These are phyloP conservation scores for Dendropsophus ebraccatus DNA, from an alignment of 2,113 vertebrate genomes.

Conservation along the genomic window DNA sequence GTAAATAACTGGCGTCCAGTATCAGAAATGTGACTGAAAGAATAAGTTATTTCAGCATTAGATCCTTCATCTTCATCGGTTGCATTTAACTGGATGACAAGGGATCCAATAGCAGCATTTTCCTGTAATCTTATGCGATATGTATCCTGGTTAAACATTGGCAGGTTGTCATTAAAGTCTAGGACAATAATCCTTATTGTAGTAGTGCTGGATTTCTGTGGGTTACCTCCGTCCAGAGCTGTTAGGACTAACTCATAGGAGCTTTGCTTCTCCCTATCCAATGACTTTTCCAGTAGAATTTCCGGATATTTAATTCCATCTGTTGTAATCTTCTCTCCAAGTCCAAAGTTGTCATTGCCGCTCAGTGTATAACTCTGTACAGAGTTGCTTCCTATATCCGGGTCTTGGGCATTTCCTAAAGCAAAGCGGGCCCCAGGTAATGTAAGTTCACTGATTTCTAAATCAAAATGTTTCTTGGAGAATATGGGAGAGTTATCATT, in stretches of 20 bases:
- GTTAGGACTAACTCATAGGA: constrained; percentile 71
- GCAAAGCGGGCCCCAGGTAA: constrained; percentile 67
- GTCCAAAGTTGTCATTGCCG: constrained; percentile 64
- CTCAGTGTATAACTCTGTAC: constrained; percentile 77
- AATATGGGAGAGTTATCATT: constrained; percentile 78
- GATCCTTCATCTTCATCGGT: constrained; percentile 75
- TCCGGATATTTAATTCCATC: constrained; percentile 69
- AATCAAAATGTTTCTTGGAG: constrained; percentile 60
- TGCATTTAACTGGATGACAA: constrained; percentile 72
- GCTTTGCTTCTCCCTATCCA: constrained; percentile 72
- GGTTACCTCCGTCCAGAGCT: constrained; percentile 75
- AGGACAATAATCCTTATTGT: constrained; percentile 72
- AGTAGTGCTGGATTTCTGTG: constrained; percentile 69
- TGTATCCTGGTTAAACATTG: constrained; percentile 70
- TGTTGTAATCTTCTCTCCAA: constrained; percentile 66
- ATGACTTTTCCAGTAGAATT: constrained; percentile 72
- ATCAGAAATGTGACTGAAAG: constrained; percentile 62
- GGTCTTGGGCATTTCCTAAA: constrained; percentile 66
- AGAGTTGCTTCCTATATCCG: constrained; percentile 72
- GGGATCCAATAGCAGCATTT: constrained; percentile 68
- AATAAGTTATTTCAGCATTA: constrained; percentile 73
- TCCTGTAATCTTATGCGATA: constrained; percentile 72
- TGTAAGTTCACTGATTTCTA: constrained; percentile 70
- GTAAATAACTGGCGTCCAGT: constrained; percentile 63
- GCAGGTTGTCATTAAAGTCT: constrained; percentile 79